Conservation (phyloP, 2,113 vertebrate species). For the Myotis lucifugus region DNA sequence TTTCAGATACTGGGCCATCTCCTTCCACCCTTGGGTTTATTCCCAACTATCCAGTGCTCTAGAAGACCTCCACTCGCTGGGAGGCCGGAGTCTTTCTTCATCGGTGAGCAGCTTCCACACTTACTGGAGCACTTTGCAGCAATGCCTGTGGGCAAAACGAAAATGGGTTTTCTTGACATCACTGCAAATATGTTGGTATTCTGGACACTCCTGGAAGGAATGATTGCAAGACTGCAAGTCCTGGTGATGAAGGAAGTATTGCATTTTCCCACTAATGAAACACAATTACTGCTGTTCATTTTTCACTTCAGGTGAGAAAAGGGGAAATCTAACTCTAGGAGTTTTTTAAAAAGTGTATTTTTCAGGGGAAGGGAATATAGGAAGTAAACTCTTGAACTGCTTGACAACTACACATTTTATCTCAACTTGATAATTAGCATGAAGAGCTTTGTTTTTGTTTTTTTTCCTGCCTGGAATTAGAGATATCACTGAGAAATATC, state of each 20-base stretch:
- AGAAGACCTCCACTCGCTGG: neutral
- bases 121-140: slow-evolving; percentile 35
- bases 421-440: neutral
- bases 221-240: slow-evolving; percentile 23
- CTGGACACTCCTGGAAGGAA: slow-evolving; percentile 33
- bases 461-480: neutral
- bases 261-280: slow-evolving; percentile 54
- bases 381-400: slow-evolving; percentile 9
- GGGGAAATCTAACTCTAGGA: slow-evolving; percentile 41
- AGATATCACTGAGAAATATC: neutral
- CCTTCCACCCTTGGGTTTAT: neutral
- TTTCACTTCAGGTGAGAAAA: slow-evolving; percentile 61
- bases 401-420: neutral
- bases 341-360: neutral
- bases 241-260: slow-evolving; percentile 34
- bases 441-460: neutral
- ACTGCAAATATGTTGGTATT: slow-evolving; percentile 29
- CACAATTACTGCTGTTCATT: slow-evolving; percentile 40
- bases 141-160: slow-evolving; percentile 54
- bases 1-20: neutral
- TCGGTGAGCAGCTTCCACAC: neutral
- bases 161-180: slow-evolving; percentile 68
- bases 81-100: neutral
- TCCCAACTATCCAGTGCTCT: slow-evolving; percentile 44
- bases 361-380: neutral